Evolutionary conservation across 1,140 invertebrate genomes (phyloP), one percentile per base, ranked within the genome.

Genomic region (Maniola jurtina): DNA sequence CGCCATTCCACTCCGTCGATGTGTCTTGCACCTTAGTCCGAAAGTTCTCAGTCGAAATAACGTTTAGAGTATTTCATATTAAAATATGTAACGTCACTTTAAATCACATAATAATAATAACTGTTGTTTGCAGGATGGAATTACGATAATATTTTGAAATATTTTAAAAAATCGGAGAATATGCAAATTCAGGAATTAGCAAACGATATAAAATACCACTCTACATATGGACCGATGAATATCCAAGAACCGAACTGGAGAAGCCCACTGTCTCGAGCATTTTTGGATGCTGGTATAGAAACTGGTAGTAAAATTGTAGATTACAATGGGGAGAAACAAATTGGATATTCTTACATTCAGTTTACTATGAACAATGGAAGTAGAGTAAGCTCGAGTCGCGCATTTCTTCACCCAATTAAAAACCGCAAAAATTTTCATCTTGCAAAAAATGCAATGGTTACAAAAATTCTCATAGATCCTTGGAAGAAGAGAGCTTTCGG

Each of bases 131-230:
- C 68, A 77, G 83, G 82, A 35, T 88, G 85, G 84, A 72, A 79
- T 50, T 98, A 93, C 84, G 88, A 95, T 9, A 93, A 95, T 34
- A 93, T 96, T 0, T 75, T 96, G 6, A 94, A 94, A 0, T 97
- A 96, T 77, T 97, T 96, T 80, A 94, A 93, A 68, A 96, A 96
- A 79, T 88, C 94, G 2, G 95, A 96, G 87, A 85, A 85, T 47
- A 82, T 83, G 57, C 66, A 82, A 55, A 80, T 84, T 65, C 71
- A 73, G 33, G 71, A 80, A 34, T 54, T 83, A n/a, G 71, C 71
- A 11, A 73, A 57, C 11, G 68, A 81, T 42, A 79, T 45, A 55
- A 70, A 58, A 45, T 82, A 81, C 67, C 94, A 95, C 66, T 83
- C 80, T 3, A 92, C 91, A 2, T 92, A 88, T 79, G 90, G 88